A percentile compares a stretch with the other conserved stretches of the same genome.
These are phyloP conservation scores for Oryzias dopingdopingensis DNA, from an alignment of 2,797 vertebrate genomes.

Conservation along the genomic window DNA sequence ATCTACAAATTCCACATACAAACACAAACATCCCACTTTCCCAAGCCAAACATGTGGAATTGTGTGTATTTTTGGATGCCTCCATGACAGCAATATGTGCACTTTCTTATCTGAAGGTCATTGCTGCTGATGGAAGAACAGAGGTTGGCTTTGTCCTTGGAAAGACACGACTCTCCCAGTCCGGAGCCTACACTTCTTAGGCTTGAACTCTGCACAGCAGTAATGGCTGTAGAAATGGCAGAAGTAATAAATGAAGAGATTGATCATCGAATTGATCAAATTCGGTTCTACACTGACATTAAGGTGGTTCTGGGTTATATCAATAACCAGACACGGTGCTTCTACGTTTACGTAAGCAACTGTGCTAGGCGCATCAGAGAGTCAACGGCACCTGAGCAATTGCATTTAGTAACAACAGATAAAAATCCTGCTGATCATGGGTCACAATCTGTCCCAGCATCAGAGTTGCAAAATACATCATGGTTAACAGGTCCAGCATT, in stretches of 20 bases:
- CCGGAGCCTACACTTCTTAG: background rate
- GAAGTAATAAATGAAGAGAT: background rate
- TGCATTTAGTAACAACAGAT: background rate
- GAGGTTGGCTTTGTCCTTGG: background rate
- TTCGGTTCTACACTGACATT: background rate
- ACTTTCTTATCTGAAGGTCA: background rate
- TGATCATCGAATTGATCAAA: background rate
- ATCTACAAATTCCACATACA: background rate
- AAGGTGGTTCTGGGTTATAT: background rate
- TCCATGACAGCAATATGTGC: background rate
- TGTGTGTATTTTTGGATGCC: background rate
- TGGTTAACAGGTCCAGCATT: conserved; percentile 1
- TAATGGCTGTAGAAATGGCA: background rate
- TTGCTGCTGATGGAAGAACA: background rate
- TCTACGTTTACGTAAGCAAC: background rate
- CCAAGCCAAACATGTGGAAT: background rate
- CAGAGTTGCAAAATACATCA: background rate
- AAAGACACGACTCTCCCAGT: background rate
- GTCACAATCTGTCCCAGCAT: background rate
- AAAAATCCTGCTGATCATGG: background rate
- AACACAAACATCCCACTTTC: background rate
- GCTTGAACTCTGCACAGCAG: background rate
- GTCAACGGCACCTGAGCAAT: background rate
- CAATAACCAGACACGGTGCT: background rate
- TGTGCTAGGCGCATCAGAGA: background rate